A percentile compares a stretch with the other conserved stretches of the same genome.
Conservation (phyloP, 2,888 invertebrate genomes). For the Lasius platythorax region DNA sequence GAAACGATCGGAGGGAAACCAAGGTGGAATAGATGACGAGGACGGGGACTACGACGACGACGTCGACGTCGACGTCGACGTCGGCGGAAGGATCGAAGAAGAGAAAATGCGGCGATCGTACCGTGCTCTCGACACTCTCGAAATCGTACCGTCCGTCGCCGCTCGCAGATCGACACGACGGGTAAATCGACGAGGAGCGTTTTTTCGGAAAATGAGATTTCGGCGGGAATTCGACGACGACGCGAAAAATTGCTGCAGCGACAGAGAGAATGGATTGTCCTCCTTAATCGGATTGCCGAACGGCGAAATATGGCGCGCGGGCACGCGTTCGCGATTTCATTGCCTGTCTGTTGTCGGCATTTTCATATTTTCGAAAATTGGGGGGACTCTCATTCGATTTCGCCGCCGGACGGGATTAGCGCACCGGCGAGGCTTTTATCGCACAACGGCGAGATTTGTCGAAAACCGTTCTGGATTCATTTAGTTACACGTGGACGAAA, state of each 20-base stretch:
- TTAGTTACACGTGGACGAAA: slow-evolving; percentile 1
- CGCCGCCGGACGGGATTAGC: slow-evolving; percentile 47
- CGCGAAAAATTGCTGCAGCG: slow-evolving; percentile 59
- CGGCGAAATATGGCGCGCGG: slow-evolving; percentile 51
- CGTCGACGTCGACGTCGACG: neutral
- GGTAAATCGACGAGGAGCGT: slow-evolving; percentile 59
- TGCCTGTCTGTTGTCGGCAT: slow-evolving; percentile 37
- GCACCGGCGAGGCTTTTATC: slow-evolving; percentile 37
- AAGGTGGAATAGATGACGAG: slow-evolving; percentile 50
- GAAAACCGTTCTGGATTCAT: slow-evolving; percentile 31
- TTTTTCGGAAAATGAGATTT: slow-evolving; percentile 52
- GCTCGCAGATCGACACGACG: slow-evolving; percentile 46
- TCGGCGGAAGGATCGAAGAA: slow-evolving; percentile 30
- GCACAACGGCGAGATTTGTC: slow-evolving; percentile 34
- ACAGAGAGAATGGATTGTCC: slow-evolving; percentile 54
- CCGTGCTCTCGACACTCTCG: slow-evolving; percentile 41
- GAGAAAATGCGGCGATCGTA: slow-evolving; percentile 56
- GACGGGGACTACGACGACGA: slow-evolving; percentile 31
- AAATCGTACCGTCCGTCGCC: slow-evolving; percentile 53
- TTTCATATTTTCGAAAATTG: slow-evolving; percentile 56
- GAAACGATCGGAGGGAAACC: slow-evolving; percentile 45
- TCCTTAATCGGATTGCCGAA: slow-evolving; percentile 58
- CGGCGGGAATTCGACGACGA: slow-evolving; percentile 53
- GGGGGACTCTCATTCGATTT: slow-evolving; percentile 49
- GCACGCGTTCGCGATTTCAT: slow-evolving; percentile 40